phyloP scores from a whole-genome alignment of 2,888 invertebrate species.

The Drosophila merina region DNA sequence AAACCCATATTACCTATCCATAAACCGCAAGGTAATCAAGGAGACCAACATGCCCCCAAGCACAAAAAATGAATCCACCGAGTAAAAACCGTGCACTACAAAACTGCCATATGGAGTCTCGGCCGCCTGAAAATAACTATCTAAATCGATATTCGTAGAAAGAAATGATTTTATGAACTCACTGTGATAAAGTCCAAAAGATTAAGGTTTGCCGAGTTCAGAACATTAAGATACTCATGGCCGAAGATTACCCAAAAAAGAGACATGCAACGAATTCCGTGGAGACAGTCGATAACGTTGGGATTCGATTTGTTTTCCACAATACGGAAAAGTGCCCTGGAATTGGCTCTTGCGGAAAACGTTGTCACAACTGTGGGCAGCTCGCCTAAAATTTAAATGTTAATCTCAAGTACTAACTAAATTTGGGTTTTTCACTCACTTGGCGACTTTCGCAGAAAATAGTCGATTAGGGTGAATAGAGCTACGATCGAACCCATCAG shows the following conservation, averaged over 20 bases:
- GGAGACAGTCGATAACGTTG: constrained; percentile 78
- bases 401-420: background rate
- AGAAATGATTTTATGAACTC: background rate
- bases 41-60: constrained; percentile 6
- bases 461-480: constrained; percentile 56
- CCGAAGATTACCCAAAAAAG: constrained; percentile 82
- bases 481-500: constrained; percentile 37
- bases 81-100: constrained; percentile 7
- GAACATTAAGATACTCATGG: constrained; percentile 56
- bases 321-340: constrained; percentile 49
- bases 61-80: constrained; percentile 19
- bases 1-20: constrained; percentile 9
- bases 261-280: constrained; percentile 81
- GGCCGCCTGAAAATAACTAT: background rate
- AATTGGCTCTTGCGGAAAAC: constrained; percentile 72
- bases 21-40: constrained; percentile 3
- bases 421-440: constrained; percentile 29
- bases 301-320: constrained; percentile 46
- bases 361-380: constrained; percentile 44
- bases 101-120: constrained; percentile 4
- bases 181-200: constrained; percentile 47
- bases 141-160: background rate
- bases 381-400: constrained; percentile 5
- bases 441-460: constrained; percentile 37
- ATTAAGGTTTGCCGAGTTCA: constrained; percentile 35